Evolutionary conservation across 2,797 vertebrate genomes (phyloP).

Genomic region (Scomberomorus guttatus): DNA sequence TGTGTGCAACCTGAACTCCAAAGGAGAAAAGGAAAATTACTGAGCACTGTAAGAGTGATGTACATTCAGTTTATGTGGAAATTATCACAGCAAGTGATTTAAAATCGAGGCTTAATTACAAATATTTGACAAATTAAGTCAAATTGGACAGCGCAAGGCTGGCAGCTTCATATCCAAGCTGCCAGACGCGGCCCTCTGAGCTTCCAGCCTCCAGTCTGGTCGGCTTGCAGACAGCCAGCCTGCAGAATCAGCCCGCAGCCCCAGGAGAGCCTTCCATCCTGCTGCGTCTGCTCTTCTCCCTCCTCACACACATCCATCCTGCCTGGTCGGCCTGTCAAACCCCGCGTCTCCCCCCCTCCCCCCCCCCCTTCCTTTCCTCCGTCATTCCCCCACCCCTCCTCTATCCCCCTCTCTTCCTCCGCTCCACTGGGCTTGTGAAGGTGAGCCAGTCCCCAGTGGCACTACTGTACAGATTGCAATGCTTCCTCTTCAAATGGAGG

Average conservation of each 20-base stretch:
- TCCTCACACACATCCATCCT: conserved; percentile 78
- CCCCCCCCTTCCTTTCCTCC: conserved; percentile 5
- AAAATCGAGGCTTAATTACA: conserved; percentile 58
- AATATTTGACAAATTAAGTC: conserved; percentile 62
- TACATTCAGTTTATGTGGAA: conserved; percentile 32
- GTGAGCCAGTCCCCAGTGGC: conserved; percentile 80
- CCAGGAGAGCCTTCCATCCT: conserved; percentile 75
- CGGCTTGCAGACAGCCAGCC: conserved; percentile 63
- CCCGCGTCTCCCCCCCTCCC: conserved; percentile 27
- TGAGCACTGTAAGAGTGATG: conserved; percentile 29
- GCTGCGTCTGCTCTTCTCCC: conserved; percentile 79
- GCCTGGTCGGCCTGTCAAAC: conserved; percentile 71
- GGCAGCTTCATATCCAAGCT: conserved; percentile 54
- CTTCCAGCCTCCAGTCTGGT: conserved; percentile 59
- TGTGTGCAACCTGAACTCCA: neutral
- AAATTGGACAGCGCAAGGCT: conserved; percentile 34
- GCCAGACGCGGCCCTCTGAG: conserved; percentile 57
- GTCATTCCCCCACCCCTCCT: neutral
- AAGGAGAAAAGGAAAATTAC: neutral
- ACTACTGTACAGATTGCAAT: conserved; percentile 79
- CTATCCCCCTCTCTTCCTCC: conserved; percentile 55
- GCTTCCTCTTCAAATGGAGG: conserved; percentile 72
- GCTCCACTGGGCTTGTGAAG: conserved; percentile 81
- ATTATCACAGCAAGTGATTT: conserved; percentile 43
- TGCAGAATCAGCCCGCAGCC: conserved; percentile 71